Evolutionary conservation across 2,113 vertebrate species (phyloP).

Genomic region (Psittacus erithacus): DNA sequence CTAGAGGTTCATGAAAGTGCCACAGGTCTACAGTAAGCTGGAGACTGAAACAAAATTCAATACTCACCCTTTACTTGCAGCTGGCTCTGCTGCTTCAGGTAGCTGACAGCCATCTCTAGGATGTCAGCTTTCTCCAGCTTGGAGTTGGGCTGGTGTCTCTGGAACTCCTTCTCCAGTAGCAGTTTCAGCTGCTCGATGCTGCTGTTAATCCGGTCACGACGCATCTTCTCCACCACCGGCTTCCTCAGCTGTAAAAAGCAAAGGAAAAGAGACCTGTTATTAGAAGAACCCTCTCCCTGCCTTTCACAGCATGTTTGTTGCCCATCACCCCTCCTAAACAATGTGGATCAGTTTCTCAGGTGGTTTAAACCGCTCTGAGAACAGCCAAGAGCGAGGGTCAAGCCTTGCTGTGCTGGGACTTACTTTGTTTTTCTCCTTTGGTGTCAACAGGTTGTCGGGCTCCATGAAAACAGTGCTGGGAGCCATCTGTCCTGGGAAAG

Average conservation of each 20-base stretch:
- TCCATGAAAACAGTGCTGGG: constrained; percentile 60
- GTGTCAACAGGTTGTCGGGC: constrained; percentile 29
- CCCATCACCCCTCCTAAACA: background rate
- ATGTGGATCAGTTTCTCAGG: background rate
- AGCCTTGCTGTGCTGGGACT: background rate
- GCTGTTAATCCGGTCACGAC: constrained; percentile 86
- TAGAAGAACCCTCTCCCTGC: background rate
- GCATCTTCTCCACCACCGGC: constrained; percentile 89
- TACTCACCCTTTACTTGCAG: constrained; percentile 63
- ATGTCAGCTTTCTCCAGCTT: constrained; percentile 78
- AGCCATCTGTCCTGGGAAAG: constrained; percentile 53
- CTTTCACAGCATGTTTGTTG: background rate
- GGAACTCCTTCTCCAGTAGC: constrained; percentile 72
- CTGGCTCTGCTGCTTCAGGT: constrained; percentile 72
- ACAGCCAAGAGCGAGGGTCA: background rate
- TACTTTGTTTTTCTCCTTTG: constrained; percentile 78
- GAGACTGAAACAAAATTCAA: background rate
- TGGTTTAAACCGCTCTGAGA: background rate
- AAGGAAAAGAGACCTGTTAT: background rate
- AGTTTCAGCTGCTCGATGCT: constrained; percentile 85
- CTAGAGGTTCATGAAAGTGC: background rate
- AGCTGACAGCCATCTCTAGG: constrained; percentile 72
- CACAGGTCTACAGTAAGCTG: background rate
- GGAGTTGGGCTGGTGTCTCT: constrained; percentile 65
- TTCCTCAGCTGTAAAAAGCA: constrained; percentile 81